Evolutionary conservation across 2,888 invertebrate species (phyloP), one percentile per base, ranked within the genome.

Genomic region (Campopleginae sp.): DNA sequence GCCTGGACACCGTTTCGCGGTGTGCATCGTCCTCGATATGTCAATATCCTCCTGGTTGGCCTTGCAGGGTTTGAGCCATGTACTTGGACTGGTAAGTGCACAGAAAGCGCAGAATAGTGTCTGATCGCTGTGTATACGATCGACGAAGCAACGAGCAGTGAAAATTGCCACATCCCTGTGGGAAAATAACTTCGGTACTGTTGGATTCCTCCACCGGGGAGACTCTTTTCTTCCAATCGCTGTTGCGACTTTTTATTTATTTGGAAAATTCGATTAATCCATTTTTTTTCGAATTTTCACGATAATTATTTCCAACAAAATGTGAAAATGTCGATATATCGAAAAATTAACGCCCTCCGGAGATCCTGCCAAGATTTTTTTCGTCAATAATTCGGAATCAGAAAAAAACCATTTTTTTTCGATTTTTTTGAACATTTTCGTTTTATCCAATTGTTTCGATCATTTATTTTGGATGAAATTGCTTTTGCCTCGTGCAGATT

Each of bases 31-130:
- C 7, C 38, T 80, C 58, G 65, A 68, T 80, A 82, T 72, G 72
- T 82, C 82, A 82, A 82, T 72, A 72, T 58, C 65, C 65, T 58
- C 46, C 58, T 48, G 66, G 51, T 82, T 27, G 54, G 33, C 72
- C 19, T 72, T 19, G n/a, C 54, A 38, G 54, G 54, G 54, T 38
- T 72, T 58, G 63, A 82, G 70, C 54, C 33, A 42, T 14, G 75
- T 46, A 70, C 70, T 46, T 12, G 46, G 46, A 46, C 48, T 31
- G 17, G n/a, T 48, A 48, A 8, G 46, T 46, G n/a, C 70, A 46
- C 27, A 44, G 23, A 27, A 46, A 46, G 44, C 44, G 19, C n/a
- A 33, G 6, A 38, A 17, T 7, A 38, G 33, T 17, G 63, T 63
- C 63, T 58, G 14, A 27, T 58, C 58, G 27, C 12, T 14, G 58